Evolutionary conservation across 2,113 vertebrate species (phyloP).

Genomic region (Vicugna pacos): DNA sequence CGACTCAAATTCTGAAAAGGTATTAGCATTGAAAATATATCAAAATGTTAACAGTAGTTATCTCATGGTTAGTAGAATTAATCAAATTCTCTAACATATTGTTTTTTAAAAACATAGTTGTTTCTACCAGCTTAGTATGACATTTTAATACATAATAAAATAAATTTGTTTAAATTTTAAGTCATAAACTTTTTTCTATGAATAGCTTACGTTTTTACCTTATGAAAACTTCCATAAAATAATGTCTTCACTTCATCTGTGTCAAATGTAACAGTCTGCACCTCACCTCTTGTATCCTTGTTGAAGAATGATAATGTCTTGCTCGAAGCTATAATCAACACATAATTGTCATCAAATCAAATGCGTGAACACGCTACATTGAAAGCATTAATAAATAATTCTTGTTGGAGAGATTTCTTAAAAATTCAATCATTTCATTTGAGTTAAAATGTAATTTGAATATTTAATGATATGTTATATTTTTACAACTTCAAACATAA

Average conservation of each 20-base stretch:
- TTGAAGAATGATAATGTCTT: constrained; percentile 97
- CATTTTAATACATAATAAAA: constrained; percentile 46
- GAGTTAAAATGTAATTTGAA: constrained; percentile 2
- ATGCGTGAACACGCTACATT: neutral
- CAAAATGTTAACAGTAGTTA: neutral
- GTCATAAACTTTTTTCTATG: constrained; percentile 53
- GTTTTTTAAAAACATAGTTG: constrained; percentile 19
- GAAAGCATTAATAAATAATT: constrained; percentile 31
- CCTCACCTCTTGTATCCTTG: constrained; percentile 93
- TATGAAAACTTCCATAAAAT: constrained; percentile 99
- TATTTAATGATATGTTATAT: constrained; percentile 6
- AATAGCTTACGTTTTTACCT: constrained; percentile 90
- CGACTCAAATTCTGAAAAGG: constrained; percentile 39
- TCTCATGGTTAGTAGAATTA: neutral
- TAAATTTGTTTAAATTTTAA: constrained; percentile 55
- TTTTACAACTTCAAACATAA: constrained; percentile 29
- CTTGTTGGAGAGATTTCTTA: neutral
- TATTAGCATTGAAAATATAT: constrained; percentile 25
- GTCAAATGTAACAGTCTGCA: constrained; percentile 94
- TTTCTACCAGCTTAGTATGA: constrained; percentile 44
- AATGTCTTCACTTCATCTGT: constrained; percentile 92
- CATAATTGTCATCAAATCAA: constrained; percentile 49
- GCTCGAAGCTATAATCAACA: constrained; percentile 90
- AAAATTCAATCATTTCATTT: neutral
- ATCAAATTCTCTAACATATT: constrained; percentile 18